These are phyloP conservation scores for Metopolophium dirhodum DNA, from an alignment of 1,140 invertebrate species.

Conservation along the genomic window DNA sequence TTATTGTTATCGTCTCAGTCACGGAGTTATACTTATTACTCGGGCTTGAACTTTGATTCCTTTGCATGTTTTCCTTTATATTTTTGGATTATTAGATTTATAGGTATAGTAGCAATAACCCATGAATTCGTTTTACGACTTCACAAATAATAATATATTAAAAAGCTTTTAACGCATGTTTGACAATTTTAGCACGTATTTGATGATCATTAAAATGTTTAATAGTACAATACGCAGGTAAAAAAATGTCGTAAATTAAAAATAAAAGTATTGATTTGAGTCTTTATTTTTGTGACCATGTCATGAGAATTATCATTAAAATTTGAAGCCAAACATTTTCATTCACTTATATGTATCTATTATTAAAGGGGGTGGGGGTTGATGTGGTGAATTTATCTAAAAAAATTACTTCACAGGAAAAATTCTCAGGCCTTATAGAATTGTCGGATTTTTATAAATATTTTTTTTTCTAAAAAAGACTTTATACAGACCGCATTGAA, in stretches of 20 bases:
- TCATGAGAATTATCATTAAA: background rate
- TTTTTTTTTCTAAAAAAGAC: too few relatives aligned
- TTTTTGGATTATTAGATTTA: background rate
- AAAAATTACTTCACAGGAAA: too few relatives aligned
- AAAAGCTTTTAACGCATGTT: background rate
- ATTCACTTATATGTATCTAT: background rate
- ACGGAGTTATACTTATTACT: background rate
- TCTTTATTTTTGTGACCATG: too few relatives aligned
- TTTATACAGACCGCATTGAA: too few relatives aligned
- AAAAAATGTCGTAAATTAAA: background rate
- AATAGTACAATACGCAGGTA: background rate
- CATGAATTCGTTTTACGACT: background rate
- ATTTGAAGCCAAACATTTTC: background rate
- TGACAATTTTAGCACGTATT: background rate
- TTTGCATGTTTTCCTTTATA: background rate
- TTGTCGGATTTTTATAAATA: too few relatives aligned
- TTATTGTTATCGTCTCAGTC: background rate
- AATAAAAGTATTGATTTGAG: background rate
- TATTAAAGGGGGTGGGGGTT: background rate
- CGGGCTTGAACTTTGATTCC: background rate
- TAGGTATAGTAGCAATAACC: background rate
- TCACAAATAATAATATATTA: background rate
- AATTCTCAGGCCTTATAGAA: too few relatives aligned
- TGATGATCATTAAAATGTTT: background rate
- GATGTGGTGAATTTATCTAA: too few relatives aligned